phyloP scores from a whole-genome alignment of 2,888 invertebrate species.

The Sinelater perroti region DNA sequence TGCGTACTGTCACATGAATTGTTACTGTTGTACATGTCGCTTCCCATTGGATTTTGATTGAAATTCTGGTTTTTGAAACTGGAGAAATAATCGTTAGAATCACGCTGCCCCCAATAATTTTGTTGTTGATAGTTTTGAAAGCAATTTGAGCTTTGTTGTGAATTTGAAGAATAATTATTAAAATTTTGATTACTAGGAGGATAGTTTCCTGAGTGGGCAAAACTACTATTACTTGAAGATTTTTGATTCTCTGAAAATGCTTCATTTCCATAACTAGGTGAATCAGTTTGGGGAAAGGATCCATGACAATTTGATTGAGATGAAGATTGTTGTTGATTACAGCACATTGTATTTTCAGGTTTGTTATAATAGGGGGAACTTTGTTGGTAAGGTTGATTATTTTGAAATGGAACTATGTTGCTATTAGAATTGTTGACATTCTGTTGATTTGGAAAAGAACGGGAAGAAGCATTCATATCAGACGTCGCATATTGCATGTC shows the following conservation, averaged over 20 bases:
- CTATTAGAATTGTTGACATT: constrained; percentile 14
- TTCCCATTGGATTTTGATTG: constrained; percentile 15
- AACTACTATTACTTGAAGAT: constrained; percentile 1
- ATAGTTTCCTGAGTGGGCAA: constrained; percentile 7
- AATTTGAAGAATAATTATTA: constrained; percentile 16
- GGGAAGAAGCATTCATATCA: constrained; percentile 12
- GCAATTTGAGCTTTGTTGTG: constrained; percentile 29
- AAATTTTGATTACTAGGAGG: constrained; percentile 35
- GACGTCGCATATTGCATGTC: constrained; percentile 17
- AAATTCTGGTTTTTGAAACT: constrained; percentile 47
- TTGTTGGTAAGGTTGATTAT: background rate
- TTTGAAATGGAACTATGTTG: background rate
- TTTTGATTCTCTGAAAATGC: constrained; percentile 46
- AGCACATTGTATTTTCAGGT: constrained; percentile 6
- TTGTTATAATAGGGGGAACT: background rate
- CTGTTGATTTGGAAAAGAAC: constrained; percentile 16
- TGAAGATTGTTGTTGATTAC: constrained; percentile 17
- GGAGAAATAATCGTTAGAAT: constrained; percentile 20
- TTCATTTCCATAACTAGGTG: constrained; percentile 13
- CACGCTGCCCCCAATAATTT: constrained; percentile 26
- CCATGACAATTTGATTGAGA: too few species aligned
- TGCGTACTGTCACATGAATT: constrained; percentile 20
- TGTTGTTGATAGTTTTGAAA: constrained; percentile 34
- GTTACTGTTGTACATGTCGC: constrained; percentile 41
- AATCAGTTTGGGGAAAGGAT: background rate